phyloP scores from a whole-genome alignment of 1,140 invertebrate genomes.

The Steinernema feltiae region DNA sequence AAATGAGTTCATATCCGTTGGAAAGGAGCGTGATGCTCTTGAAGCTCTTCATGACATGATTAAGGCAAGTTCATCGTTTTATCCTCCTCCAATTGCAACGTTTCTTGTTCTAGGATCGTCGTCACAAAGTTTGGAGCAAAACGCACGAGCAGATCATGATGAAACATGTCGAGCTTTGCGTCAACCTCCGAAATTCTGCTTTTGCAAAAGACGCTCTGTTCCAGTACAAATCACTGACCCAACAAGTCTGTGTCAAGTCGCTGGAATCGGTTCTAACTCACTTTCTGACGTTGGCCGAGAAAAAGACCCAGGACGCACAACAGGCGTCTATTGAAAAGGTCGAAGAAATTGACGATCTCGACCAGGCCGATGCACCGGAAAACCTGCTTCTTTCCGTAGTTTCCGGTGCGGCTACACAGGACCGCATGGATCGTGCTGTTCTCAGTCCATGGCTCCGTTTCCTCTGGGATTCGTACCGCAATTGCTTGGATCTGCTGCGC shows the following conservation, averaged over 20 bases:
- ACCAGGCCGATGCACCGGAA: constrained; percentile 92
- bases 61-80: constrained; percentile 80
- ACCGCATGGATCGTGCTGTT: constrained; percentile 87
- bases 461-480: constrained; percentile 98
- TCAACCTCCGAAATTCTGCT: constrained; percentile 93
- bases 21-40: constrained; percentile 84
- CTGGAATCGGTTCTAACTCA: constrained; percentile 86
- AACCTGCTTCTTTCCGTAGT: constrained; percentile 75
- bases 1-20: constrained; percentile 66
- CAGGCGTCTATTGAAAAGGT: constrained; percentile 86
- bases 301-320: constrained; percentile 85
- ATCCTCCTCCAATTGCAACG: neutral
- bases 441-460: constrained; percentile 98
- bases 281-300: constrained; percentile 86
- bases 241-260: constrained; percentile 82
- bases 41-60: constrained; percentile 99
- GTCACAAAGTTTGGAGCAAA: constrained; percentile 88
- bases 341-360: constrained; percentile 87
- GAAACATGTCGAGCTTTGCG: constrained; percentile 94
- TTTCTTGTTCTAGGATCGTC: constrained; percentile 70
- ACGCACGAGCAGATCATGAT: constrained; percentile 98
- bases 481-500: constrained; percentile 88
- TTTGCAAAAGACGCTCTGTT: constrained; percentile 97
- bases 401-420: constrained; percentile 93
- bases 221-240: constrained; percentile 97